Conservation (phyloP, 2,113 vertebrate species). For the Empidonax alnorum region DNA sequence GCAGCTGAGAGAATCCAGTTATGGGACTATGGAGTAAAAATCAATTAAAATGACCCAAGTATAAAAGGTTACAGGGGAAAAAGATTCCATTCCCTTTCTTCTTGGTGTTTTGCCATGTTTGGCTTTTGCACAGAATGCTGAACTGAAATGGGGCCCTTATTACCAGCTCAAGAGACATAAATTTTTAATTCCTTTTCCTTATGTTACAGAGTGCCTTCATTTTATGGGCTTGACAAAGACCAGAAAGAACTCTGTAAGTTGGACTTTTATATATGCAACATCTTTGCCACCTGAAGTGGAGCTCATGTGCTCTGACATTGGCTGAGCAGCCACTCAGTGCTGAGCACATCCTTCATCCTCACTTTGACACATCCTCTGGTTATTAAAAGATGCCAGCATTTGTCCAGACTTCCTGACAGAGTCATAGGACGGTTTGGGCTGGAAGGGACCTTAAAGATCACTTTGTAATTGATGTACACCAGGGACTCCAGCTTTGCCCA, state of each 20-base stretch:
- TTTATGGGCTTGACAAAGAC: not conserved
- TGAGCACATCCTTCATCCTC: not conserved
- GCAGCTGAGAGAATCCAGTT: not conserved
- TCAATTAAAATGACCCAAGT: not conserved
- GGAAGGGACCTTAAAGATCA: not conserved
- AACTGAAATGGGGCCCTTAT: not conserved
- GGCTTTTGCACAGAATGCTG: not conserved
- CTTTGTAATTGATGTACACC: not conserved
- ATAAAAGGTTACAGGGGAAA: not conserved
- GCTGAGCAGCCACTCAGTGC: no score
- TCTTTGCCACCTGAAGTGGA: not conserved
- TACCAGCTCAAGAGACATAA: not conserved
- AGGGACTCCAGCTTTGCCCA: not conserved
- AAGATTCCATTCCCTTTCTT: not conserved
- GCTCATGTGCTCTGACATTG: not conserved
- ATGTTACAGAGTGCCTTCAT: not conserved
- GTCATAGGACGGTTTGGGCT: not conserved
- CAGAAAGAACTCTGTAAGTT: not conserved
- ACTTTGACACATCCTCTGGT: not conserved
- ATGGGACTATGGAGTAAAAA: not conserved
- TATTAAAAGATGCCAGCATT: not conserved
- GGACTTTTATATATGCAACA: not conserved
- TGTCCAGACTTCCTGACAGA: not conserved
- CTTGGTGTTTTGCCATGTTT: not conserved
- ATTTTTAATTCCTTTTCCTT: not conserved